phyloP scores from a whole-genome alignment of 2,888 invertebrate genomes.

The Melieria omissa region DNA sequence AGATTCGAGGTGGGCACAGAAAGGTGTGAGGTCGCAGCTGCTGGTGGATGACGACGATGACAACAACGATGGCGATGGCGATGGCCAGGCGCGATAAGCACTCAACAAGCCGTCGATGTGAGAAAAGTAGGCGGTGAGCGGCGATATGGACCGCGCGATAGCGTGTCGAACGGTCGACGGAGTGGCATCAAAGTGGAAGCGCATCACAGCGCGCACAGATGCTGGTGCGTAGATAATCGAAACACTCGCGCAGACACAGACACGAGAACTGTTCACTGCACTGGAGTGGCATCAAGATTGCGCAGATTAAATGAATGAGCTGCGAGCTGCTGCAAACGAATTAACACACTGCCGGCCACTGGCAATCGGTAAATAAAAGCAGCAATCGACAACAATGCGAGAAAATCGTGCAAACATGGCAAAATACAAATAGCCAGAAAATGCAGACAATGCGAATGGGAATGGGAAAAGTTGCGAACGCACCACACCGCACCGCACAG shows the following conservation, averaged over 20 bases:
- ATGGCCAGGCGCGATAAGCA: not conserved
- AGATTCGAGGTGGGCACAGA: no score
- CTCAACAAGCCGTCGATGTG: not conserved
- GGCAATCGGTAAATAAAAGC: no score
- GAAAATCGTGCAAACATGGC: no score
- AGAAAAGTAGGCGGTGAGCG: constrained; percentile 3
- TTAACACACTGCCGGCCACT: not conserved
- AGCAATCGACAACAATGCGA: no score
- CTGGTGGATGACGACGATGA: not conserved
- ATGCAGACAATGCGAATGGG: no score
- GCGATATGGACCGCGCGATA: not conserved
- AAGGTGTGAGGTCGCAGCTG: no score
- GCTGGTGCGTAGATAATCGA: not conserved
- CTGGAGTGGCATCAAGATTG: not conserved
- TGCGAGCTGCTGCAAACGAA: not conserved
- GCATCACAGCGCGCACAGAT: not conserved
- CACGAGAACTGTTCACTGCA: not conserved
- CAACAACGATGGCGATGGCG: not conserved
- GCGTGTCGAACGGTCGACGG: no score
- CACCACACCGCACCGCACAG: no score
- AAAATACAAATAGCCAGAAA: no score
- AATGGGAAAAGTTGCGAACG: no score
- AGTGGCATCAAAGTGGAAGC: no score
- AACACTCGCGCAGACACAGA: not conserved
- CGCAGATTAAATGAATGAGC: constrained; percentile 4